Evolutionary conservation across 2,888 invertebrate species (phyloP), one percentile per base, ranked within the genome.

Genomic region (Lepetodrilus schrolli): DNA sequence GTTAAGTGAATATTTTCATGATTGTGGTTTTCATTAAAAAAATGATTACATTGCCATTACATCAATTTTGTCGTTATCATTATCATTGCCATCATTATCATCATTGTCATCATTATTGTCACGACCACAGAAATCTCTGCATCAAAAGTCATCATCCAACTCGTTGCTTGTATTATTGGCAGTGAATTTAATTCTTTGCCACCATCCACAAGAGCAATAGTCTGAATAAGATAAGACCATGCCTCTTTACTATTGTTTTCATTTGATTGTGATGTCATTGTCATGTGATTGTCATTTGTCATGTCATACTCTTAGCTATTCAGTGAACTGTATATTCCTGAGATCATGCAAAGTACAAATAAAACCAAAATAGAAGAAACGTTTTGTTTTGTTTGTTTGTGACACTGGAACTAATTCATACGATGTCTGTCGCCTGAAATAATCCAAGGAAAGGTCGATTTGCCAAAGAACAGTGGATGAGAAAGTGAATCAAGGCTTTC

Each of bases 211-310:
- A 7, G 51, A 30, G 13, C 34, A 58, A 30, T 58, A 30, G 26
- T 13, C 48, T 58, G 26, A 13, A 30, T 48, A 48, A 48, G 20
- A 48, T 20, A 21, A 48, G 48, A 17, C 17, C 17, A 20, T 20
- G 48, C 17, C 17, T 7, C 13, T 30, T 23, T 30, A 7, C 17
- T 30, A 30, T 58, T 23, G 8, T 26, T 30, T 58, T 8, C 20
- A 4, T 21, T 23, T 58, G 30, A 58, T 34, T 17, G 30, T 30
- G 34, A 13, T 58, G 34, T 34, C 26, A 30, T n/a, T 58, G 34
- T 34, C 13, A 8, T 21, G 34, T 58, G 58, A 58, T 58, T 30
- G 58, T 51, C 10, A 51, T 51, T n/a, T 51, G 51, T 58, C 58
- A 10, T 58, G 34, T 26, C 58, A 58, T 58, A 58, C 13, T 17